These are phyloP conservation scores for Trachymyrmex cornetzi DNA, from an alignment of 1,140 invertebrate species.

Conservation along the genomic window DNA sequence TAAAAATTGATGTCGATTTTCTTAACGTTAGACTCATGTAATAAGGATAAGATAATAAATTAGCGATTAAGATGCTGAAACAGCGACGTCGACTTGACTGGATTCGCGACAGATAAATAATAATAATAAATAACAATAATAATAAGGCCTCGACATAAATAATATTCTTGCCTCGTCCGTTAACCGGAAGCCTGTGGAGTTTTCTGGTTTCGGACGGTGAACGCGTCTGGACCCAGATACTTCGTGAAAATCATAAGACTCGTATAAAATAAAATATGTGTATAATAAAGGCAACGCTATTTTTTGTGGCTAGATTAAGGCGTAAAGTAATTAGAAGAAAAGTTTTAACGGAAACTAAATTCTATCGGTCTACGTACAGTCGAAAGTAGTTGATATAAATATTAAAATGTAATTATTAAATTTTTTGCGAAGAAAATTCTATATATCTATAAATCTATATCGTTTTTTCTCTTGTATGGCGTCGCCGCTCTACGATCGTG, in stretches of 20 bases:
- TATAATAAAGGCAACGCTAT: slow-evolving; percentile 65
- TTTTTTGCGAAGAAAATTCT: slow-evolving; percentile 41
- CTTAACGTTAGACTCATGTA: slow-evolving; percentile 8
- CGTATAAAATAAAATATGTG: slow-evolving; percentile 41
- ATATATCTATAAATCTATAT: slow-evolving; percentile 35
- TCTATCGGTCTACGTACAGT: slow-evolving; percentile 45
- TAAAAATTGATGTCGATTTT: slow-evolving; percentile 34
- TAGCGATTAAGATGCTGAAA: neutral
- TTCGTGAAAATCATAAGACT: slow-evolving; percentile 48
- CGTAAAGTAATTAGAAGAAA: slow-evolving; percentile 28
- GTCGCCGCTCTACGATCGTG: slow-evolving; percentile 34
- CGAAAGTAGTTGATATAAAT: slow-evolving; percentile 41
- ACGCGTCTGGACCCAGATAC: neutral
- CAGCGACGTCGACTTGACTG: slow-evolving; percentile 52
- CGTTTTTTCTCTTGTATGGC: slow-evolving; percentile 16
- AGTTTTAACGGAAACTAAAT: slow-evolving; percentile 33
- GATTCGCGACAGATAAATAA: slow-evolving; percentile 37
- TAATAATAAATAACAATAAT: slow-evolving; percentile 29
- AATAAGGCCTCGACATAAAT: slow-evolving; percentile 27
- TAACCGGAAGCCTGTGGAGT: slow-evolving; percentile 14
- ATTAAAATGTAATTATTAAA: slow-evolving; percentile 13
- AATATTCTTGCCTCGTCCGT: slow-evolving; percentile 54
- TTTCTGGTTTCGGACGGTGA: slow-evolving; percentile 35
- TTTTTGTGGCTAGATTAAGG: slow-evolving; percentile 63
- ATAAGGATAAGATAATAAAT: neutral